A percentile compares a stretch with the other conserved stretches of the same genome.
phyloP scores from a whole-genome alignment of 2,113 vertebrate species.

The Myxocyprinus asiaticus region DNA sequence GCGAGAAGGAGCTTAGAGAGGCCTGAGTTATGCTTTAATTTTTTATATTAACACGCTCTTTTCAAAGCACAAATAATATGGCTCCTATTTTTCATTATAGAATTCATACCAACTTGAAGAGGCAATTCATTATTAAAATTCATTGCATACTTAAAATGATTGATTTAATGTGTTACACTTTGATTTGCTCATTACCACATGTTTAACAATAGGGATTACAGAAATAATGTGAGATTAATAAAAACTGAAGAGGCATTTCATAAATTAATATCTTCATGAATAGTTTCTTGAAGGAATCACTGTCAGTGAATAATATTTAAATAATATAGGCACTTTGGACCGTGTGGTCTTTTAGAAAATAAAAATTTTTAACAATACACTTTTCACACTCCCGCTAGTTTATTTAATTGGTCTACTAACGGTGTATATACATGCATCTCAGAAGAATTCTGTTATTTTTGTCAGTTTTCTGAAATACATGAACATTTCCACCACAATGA shows the following conservation, averaged over 20 bases:
- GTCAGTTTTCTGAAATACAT: too few relatives aligned
- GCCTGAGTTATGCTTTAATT: slow-evolving; percentile 47
- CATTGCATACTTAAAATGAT: slow-evolving; percentile 16
- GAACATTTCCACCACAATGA: too few relatives aligned
- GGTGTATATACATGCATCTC: too few relatives aligned
- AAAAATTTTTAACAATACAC: too few relatives aligned
- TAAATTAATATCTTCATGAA: slow-evolving; percentile 3
- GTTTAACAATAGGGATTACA: slow-evolving; percentile 1
- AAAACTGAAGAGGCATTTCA: slow-evolving; percentile 12
- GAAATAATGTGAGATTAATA: slow-evolving; percentile 18
- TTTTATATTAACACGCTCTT: slow-evolving; percentile 53
- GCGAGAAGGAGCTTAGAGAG: slow-evolving; percentile 69
- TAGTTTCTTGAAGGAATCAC: slow-evolving; percentile 18
- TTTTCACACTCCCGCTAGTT: too few relatives aligned
- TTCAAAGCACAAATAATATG: slow-evolving; percentile 43
- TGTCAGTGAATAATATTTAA: background rate
- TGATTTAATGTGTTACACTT: slow-evolving; percentile 2
- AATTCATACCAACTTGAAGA: slow-evolving; percentile 1
- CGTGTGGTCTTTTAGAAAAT: too few relatives aligned
- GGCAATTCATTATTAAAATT: background rate
- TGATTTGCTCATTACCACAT: slow-evolving; percentile 14
- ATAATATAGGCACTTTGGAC: too few relatives aligned
- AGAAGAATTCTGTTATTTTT: too few relatives aligned
- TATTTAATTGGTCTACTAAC: too few relatives aligned
- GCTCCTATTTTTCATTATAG: slow-evolving; percentile 7